phyloP scores from a whole-genome alignment of 2,888 invertebrate species.

The Parnassius apollo region DNA sequence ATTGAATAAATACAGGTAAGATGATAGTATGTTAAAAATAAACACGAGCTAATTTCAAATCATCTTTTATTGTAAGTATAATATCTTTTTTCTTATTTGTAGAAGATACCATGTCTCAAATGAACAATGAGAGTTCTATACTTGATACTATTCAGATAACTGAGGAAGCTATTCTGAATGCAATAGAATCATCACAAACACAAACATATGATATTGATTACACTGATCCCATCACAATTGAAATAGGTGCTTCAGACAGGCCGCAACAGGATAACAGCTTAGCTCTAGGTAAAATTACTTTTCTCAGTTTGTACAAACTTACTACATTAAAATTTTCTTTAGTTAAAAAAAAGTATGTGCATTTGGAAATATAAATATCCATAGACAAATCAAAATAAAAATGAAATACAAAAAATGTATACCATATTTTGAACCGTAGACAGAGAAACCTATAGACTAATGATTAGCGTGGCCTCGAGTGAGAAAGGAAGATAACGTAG shows the following conservation, averaged over 20 bases:
- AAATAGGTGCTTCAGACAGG: constrained; percentile 65
- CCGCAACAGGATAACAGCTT: constrained; percentile 65
- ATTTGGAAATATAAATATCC: no score
- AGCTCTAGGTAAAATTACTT: constrained; percentile 52
- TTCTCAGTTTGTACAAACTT: not conserved
- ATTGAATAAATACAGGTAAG: no score
- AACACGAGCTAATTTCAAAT: not conserved
- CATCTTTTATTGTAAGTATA: not conserved
- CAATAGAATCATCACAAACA: constrained; percentile 62
- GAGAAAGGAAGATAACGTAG: no score
- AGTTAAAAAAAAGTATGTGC: no score
- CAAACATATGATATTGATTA: constrained; percentile 63
- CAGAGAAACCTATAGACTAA: no score
- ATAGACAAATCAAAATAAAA: no score
- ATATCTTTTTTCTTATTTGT: constrained; percentile 36
- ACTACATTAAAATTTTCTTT: not conserved
- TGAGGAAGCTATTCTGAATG: constrained; percentile 66
- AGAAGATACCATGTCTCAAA: constrained; percentile 51
- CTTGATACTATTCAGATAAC: constrained; percentile 64
- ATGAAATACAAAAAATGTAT: no score
- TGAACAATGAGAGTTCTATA: constrained; percentile 46
- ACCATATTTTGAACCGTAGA: no score
- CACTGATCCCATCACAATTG: constrained; percentile 64
- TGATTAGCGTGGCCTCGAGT: no score
- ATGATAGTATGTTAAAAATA: not conserved